Percentiles rank a stretch among this genome's conserved stretches.
Evolutionary conservation across 2,113 vertebrate species (phyloP).

Genomic region (Urocynchramus pylzowi): DNA sequence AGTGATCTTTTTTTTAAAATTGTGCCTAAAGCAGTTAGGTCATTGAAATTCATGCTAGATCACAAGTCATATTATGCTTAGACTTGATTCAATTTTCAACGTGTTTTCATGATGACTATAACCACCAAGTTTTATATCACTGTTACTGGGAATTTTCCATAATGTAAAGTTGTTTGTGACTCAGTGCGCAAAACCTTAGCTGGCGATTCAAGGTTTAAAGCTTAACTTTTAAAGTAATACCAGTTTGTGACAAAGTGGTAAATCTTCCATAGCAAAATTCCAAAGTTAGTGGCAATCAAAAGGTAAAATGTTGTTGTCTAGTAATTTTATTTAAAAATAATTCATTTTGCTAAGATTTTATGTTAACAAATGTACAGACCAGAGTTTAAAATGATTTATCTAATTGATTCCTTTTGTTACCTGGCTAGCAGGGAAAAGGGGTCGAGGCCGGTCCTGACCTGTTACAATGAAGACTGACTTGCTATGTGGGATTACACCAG

Average conservation of each 20-base stretch:
- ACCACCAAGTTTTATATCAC: not conserved
- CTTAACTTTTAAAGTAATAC: slow-evolving; percentile 67
- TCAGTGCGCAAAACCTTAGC: slow-evolving; percentile 43
- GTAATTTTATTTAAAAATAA: slow-evolving; percentile 61
- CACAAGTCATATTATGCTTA: slow-evolving; percentile 38
- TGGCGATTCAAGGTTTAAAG: slow-evolving; percentile 61
- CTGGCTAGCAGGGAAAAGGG: slow-evolving; percentile 97
- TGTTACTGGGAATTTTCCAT: slow-evolving; percentile 53
- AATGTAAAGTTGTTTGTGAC: slow-evolving; percentile 62
- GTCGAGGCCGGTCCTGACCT: slow-evolving; percentile 91
- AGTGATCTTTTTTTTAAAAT: slow-evolving; percentile 1
- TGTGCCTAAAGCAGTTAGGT: slow-evolving; percentile 26
- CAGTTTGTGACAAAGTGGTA: slow-evolving; percentile 71
- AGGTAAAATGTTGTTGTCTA: slow-evolving; percentile 56
- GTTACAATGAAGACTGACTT: slow-evolving; percentile 95
- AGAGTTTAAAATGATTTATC: slow-evolving; percentile 82
- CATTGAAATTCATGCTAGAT: slow-evolving; percentile 49
- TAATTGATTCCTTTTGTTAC: slow-evolving; percentile 99
- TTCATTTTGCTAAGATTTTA: slow-evolving; percentile 65
- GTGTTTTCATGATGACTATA: slow-evolving; percentile 66
- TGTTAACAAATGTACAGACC: slow-evolving; percentile 76
- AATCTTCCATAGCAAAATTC: slow-evolving; percentile 25
- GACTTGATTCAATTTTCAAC: slow-evolving; percentile 68
- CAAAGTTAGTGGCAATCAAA: slow-evolving; percentile 65
- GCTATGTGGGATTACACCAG: slow-evolving; percentile 98